A percentile compares a stretch with the other conserved stretches of the same genome.
These are phyloP conservation scores for Camponotus fellah DNA, from an alignment of 2,888 invertebrate species.

Conservation along the genomic window DNA sequence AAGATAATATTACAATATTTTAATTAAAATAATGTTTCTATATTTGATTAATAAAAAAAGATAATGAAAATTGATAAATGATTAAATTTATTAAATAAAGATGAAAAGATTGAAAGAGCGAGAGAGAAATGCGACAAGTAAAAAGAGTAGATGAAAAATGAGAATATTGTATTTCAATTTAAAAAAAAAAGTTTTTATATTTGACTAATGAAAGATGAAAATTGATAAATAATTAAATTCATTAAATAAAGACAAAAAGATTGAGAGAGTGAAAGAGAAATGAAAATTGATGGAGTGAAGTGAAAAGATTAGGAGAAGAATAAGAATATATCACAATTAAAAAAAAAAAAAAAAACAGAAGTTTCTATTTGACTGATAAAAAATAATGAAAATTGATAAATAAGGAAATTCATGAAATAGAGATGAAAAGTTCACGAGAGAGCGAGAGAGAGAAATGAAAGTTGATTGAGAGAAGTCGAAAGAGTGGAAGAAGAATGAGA, in stretches of 20 bases:
- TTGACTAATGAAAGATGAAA: too few species aligned
- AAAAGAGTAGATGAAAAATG: not conserved
- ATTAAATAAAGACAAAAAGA: slow-evolving; percentile 1
- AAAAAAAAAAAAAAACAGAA: not conserved
- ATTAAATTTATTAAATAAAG: slow-evolving; percentile 6
- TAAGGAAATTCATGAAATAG: slow-evolving; percentile 1
- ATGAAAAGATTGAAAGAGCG: not conserved
- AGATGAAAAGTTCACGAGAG: not conserved
- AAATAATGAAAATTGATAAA: too few species aligned
- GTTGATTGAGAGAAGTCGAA: not conserved
- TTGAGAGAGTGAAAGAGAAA: not conserved
- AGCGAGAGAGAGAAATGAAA: not conserved
- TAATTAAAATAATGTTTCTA: not conserved
- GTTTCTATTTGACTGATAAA: too few species aligned
- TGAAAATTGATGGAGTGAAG: not conserved
- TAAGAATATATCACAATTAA: not conserved
- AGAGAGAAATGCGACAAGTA: not conserved
- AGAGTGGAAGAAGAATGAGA: not conserved
- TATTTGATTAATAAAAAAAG: too few species aligned
- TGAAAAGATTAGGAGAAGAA: not conserved
- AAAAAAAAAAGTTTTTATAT: not conserved
- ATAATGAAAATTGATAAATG: too few species aligned
- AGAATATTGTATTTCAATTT: not conserved
- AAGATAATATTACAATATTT: not conserved
- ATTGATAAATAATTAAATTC: not conserved